These are phyloP conservation scores for Actinemys pallida DNA, from an alignment of 2,113 vertebrate species.

Conservation along the genomic window DNA sequence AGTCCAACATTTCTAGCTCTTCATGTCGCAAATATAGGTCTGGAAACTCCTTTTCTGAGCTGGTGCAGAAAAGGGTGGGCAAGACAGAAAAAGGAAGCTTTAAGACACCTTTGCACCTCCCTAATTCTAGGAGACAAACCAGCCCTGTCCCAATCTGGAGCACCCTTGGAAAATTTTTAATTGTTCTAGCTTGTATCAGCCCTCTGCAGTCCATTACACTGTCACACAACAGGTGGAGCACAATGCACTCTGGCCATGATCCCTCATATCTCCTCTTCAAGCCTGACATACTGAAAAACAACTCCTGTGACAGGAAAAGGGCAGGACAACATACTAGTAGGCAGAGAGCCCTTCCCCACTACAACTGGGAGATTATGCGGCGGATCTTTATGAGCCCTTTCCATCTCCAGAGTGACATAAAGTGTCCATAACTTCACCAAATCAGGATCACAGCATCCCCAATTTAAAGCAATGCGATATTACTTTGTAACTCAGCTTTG, in stretches of 20 bases:
- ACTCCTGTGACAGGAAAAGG: background rate
- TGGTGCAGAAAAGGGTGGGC: background rate
- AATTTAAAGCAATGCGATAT: background rate
- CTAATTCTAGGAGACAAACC: background rate
- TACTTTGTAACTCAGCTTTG: background rate
- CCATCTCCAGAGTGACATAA: background rate
- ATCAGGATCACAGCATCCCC: background rate
- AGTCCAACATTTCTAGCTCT: background rate
- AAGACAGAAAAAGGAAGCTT: too few species aligned
- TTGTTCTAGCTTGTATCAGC: background rate
- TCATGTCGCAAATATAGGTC: background rate
- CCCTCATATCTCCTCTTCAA: background rate
- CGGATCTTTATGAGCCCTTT: background rate
- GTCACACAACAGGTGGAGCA: background rate
- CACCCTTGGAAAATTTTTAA: background rate
- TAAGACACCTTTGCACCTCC: background rate
- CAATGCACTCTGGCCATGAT: background rate
- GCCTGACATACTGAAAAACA: background rate
- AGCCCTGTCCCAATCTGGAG: background rate
- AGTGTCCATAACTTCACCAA: background rate
- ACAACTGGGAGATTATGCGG: fast-evolving
- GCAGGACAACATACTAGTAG: background rate
- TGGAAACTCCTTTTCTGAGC: background rate
- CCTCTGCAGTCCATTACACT: background rate
- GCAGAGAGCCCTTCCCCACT: fast-evolving